Evolutionary conservation across 2,797 vertebrate genomes (phyloP).

Genomic region (Crossoptilon crossoptilon): DNA sequence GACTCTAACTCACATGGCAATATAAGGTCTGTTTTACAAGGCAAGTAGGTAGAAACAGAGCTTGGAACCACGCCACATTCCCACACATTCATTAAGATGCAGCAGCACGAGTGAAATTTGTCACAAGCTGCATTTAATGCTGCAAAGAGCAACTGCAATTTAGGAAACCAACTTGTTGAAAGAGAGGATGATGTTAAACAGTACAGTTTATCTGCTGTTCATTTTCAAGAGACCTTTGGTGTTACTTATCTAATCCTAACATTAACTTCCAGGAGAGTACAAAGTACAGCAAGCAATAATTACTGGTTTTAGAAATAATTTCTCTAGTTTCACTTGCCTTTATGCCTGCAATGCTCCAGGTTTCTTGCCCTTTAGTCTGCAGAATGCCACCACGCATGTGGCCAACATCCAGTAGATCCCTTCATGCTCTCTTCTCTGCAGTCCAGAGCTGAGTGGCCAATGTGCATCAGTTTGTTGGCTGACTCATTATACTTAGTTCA

Average conservation of each 20-base stretch:
- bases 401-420: background rate
- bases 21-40: background rate
- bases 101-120: background rate
- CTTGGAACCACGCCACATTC: accelerated
- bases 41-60: background rate
- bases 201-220: background rate
- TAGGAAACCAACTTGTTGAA: background rate
- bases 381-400: background rate
- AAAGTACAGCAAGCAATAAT: background rate
- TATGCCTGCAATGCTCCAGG: background rate
- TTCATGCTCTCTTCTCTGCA: background rate
- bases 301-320: background rate
- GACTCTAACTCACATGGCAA: background rate
- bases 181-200: background rate
- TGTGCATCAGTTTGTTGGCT: background rate
- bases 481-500: background rate
- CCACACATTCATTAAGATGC: background rate
- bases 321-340: background rate
- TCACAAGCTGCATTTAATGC: background rate
- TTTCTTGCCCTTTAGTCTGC: background rate
- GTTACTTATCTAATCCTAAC: background rate
- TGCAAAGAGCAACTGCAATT: accelerated
- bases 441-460: accelerated
- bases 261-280: background rate
- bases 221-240: background rate